phyloP scores from a whole-genome alignment of 2,888 invertebrate species.

The Resseliella maxima region DNA sequence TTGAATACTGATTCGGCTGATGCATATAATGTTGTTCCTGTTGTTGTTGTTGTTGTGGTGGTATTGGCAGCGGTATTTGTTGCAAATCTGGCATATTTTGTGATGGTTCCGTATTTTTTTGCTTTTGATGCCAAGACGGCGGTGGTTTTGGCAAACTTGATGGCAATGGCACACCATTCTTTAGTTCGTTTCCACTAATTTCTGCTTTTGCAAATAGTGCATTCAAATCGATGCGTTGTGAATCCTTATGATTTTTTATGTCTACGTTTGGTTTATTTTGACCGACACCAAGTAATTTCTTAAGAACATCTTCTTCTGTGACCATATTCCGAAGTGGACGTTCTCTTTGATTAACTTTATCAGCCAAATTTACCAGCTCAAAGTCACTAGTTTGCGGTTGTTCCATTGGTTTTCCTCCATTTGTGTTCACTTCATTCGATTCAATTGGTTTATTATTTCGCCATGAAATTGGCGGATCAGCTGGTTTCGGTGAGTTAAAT shows the following conservation, averaged over 20 bases:
- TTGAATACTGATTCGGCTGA: no score
- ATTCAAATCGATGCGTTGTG: background rate
- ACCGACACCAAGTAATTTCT: constrained; percentile 56
- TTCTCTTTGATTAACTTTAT: background rate
- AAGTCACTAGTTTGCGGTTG: background rate
- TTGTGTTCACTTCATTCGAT: background rate
- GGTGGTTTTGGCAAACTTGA: constrained; percentile 59
- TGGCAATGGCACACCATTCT: background rate
- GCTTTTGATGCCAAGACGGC: constrained; percentile 26
- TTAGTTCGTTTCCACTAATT: background rate
- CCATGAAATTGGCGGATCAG: background rate
- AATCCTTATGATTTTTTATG: background rate
- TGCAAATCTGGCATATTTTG: background rate
- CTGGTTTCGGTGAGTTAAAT: background rate
- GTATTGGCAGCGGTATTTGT: background rate
- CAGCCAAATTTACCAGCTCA: background rate
- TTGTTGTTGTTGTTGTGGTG: background rate
- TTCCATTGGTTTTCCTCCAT: background rate
- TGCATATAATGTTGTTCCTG: constrained; percentile 21
- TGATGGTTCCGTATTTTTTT: background rate
- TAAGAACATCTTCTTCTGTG: constrained; percentile 27
- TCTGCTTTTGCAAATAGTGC: background rate
- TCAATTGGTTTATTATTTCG: no score
- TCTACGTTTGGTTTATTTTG: background rate
- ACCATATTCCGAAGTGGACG: background rate